Percentiles rank a stretch among this genome's conserved stretches.
These are phyloP conservation scores for Leucopsar rothschildi DNA, from an alignment of 2,113 vertebrate genomes.

Conservation along the genomic window DNA sequence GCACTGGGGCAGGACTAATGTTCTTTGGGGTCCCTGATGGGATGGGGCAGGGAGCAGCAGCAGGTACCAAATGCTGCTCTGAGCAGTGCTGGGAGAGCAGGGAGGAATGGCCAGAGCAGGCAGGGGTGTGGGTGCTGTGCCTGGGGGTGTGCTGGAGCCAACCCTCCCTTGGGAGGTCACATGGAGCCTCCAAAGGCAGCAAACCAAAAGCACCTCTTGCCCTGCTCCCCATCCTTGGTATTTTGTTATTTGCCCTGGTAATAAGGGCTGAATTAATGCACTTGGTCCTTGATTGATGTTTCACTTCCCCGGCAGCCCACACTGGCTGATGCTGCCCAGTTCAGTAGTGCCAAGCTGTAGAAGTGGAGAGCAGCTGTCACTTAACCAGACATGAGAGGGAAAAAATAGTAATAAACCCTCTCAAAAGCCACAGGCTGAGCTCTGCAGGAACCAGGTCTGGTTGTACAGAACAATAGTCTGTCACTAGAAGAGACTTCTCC, in stretches of 20 bases:
- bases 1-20: not conserved
- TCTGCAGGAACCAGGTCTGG: not conserved
- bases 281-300: not conserved
- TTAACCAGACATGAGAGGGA: not conserved
- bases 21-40: not conserved
- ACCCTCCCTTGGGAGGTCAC: not conserved
- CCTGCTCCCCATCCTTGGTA: not conserved
- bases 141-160: not conserved
- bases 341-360: not conserved
- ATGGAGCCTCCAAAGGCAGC: not conserved
- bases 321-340: not conserved
- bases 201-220: not conserved
- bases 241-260: not conserved
- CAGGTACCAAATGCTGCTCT: accelerated
- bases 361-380: not conserved
- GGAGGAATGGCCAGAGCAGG: not conserved
- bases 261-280: not conserved
- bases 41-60: not conserved
- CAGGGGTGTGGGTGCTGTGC: accelerated
- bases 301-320: not conserved
- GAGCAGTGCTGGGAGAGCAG: accelerated
- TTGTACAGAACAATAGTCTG: not conserved
- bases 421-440: not conserved
- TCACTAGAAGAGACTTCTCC: not conserved
- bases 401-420: not conserved